Percentiles rank a stretch among this genome's conserved stretches.
These are phyloP conservation scores for Liopterus haemorrhoidalis DNA, from an alignment of 2,888 invertebrate genomes.

Conservation along the genomic window DNA sequence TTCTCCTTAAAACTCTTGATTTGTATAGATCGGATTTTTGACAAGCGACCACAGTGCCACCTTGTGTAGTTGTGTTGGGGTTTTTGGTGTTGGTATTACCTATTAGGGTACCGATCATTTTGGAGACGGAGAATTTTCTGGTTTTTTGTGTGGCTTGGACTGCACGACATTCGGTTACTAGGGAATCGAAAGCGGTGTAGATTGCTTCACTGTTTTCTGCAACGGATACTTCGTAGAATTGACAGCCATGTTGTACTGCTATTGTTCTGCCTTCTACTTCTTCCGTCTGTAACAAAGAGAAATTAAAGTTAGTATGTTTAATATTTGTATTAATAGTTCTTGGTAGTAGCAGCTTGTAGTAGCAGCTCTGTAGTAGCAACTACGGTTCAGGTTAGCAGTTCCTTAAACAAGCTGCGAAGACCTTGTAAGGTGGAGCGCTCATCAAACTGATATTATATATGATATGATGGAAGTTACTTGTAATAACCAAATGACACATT, in stretches of 20 bases:
- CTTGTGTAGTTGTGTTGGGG: conserved; percentile 44
- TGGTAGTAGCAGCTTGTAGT: neutral
- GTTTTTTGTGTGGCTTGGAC: conserved; percentile 51
- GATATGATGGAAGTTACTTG: too few species aligned
- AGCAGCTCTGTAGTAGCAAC: neutral
- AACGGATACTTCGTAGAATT: conserved; percentile 75
- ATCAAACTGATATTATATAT: too few species aligned
- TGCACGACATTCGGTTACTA: conserved; percentile 61
- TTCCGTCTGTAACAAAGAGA: conserved; percentile 55
- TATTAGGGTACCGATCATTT: conserved; percentile 72
- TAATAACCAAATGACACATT: too few species aligned
- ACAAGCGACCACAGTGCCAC: conserved; percentile 56
- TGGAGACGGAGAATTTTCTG: conserved; percentile 70
- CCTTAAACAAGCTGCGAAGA: too few species aligned
- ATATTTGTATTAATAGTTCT: neutral
- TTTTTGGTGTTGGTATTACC: conserved; percentile 48
- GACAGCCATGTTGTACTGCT: conserved; percentile 62
- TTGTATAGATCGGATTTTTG: conserved; percentile 56
- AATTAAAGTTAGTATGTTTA: conserved; percentile 11
- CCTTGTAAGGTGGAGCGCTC: too few species aligned
- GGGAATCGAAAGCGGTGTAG: conserved; percentile 65
- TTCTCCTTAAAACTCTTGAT: conserved; percentile 51
- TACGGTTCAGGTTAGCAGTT: too few species aligned
- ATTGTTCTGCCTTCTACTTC: conserved; percentile 64
- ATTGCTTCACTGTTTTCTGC: conserved; percentile 71